A percentile compares a stretch with the other conserved stretches of the same genome.
Evolutionary conservation across 2,888 invertebrate species (phyloP).

Genomic region (Eudemis profundana): DNA sequence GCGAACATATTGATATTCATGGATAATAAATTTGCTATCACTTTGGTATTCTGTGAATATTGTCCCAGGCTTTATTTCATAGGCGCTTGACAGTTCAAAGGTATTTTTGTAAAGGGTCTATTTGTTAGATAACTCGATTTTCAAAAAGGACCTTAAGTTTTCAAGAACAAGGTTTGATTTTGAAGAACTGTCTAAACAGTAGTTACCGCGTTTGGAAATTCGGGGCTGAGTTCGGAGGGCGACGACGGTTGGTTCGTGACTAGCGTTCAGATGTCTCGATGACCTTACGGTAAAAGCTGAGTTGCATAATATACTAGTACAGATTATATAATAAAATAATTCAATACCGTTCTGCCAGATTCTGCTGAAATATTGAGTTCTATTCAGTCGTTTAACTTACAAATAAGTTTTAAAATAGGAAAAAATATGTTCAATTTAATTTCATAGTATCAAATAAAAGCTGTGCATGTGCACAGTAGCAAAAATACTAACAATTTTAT

Average conservation of each 20-base stretch:
- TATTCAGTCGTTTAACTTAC: no score
- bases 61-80: conserved; percentile 36
- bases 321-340: conserved; percentile 6
- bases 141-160: not conserved
- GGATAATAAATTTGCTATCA: conserved; percentile 40
- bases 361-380: not conserved
- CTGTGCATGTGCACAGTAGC: no score
- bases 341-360: not conserved
- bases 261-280: conserved; percentile 20
- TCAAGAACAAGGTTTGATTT: not conserved
- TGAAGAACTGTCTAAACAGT: not conserved
- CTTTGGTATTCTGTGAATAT: conserved; percentile 39
- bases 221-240: conserved; percentile 5
- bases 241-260: conserved; percentile 39
- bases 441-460: no score
- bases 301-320: conserved; percentile 2
- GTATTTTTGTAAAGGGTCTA: not conserved
- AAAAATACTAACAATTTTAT: no score
- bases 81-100: conserved; percentile 27
- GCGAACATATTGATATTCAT: conserved; percentile 41
- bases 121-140: not conserved
- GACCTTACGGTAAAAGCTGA: conserved; percentile 14
- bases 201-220: not conserved
- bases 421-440: no score
- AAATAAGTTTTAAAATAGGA: no score